These are phyloP conservation scores for Digitonthophagus gazella DNA, from an alignment of 2,888 invertebrate species.

Conservation along the genomic window DNA sequence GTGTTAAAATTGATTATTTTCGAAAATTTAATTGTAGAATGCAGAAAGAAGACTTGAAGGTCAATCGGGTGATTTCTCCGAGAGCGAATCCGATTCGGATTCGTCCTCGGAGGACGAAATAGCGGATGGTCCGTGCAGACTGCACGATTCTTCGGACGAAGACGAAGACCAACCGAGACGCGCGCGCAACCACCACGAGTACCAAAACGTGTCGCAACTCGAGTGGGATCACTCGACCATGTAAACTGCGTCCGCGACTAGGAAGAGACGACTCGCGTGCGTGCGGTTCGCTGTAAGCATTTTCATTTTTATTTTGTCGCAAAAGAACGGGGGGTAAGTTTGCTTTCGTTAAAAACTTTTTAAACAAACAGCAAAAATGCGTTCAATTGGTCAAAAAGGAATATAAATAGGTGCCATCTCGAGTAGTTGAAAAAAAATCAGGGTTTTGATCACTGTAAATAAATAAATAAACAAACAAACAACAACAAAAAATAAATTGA, in stretches of 20 bases:
- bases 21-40: constrained; percentile 39
- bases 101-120: constrained; percentile 48
- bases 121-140: constrained; percentile 50
- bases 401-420: no score
- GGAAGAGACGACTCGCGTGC: neutral
- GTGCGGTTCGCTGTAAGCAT: neutral
- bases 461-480: no score
- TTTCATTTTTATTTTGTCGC: constrained; percentile 2
- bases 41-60: constrained; percentile 48
- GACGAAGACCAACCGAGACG: constrained; percentile 46
- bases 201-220: constrained; percentile 72
- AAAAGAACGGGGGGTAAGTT: neutral
- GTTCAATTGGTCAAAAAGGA: no score
- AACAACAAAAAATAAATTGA: no score
- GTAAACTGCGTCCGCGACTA: constrained; percentile 50
- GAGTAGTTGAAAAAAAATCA: no score
- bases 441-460: no score
- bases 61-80: constrained; percentile 41
- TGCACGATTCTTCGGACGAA: constrained; percentile 58
- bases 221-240: constrained; percentile 80
- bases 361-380: no score
- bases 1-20: no score
- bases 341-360: no score
- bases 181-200: constrained; percentile 57
- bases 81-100: constrained; percentile 49